Conservation (phyloP, 2,113 vertebrate species). For the Numida meleagris region DNA sequence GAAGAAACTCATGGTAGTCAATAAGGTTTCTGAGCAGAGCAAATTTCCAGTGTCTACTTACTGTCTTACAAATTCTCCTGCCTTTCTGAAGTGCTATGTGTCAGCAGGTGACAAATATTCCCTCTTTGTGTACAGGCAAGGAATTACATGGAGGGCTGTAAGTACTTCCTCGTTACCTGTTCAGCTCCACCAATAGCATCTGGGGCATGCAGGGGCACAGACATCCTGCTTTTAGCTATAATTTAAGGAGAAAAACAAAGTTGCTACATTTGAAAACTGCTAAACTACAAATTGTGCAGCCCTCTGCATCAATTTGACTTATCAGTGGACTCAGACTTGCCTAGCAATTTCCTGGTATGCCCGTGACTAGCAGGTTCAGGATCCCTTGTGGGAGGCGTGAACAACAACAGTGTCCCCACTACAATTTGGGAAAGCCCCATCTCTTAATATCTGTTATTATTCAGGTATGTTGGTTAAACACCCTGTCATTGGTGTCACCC, state of each 20-base stretch:
- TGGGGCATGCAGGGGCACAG: background rate
- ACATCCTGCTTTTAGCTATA: background rate
- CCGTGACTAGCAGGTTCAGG: background rate
- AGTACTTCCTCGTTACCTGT: background rate
- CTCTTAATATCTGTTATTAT: background rate
- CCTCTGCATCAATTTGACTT: background rate
- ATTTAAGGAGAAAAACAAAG: background rate
- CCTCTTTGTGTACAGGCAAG: background rate
- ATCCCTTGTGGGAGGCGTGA: background rate
- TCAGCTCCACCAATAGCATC: background rate
- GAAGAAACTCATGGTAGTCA: background rate
- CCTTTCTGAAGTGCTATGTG: background rate
- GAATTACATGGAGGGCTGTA: background rate
- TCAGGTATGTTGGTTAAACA: background rate
- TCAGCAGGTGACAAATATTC: conserved; percentile 28
- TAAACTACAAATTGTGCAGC: background rate
- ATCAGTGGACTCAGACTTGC: background rate
- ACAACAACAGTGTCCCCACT: background rate
- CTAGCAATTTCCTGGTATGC: background rate
- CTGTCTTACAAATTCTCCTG: background rate
- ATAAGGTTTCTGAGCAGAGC: background rate
- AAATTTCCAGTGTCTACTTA: background rate
- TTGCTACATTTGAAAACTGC: background rate
- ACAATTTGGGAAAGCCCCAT: background rate
- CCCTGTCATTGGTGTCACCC: background rate